Conservation (phyloP, 2,113 vertebrate species). For the Festucalex cinctus region DNA sequence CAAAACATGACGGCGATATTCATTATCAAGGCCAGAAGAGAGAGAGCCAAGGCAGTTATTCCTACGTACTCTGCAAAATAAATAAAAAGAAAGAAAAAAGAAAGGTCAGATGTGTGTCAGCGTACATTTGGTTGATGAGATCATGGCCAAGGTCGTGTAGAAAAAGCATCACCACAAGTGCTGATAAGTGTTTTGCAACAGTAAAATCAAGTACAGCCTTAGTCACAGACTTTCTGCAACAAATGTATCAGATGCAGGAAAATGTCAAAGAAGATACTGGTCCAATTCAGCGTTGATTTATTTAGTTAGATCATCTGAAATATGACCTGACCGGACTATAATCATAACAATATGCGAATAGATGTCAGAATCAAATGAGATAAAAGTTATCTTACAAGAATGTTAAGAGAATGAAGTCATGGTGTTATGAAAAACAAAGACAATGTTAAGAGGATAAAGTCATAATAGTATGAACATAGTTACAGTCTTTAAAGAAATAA, state of each 20-base stretch:
- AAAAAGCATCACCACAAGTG: neutral
- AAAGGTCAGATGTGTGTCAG: neutral
- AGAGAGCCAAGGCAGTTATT: slow-evolving; percentile 26
- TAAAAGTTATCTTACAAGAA: neutral
- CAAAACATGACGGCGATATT: slow-evolving; percentile 13
- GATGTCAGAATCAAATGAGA: neutral
- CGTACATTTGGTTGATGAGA: neutral
- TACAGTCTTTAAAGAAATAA: neutral
- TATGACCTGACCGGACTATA: neutral
- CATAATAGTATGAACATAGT: neutral
- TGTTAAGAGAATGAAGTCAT: neutral
- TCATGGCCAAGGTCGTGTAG: neutral
- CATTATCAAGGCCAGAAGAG: slow-evolving; percentile 31
- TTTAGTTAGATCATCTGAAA: neutral
- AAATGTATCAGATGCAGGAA: neutral
- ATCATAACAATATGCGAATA: neutral
- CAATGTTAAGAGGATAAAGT: neutral
- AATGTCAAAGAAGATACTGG: too few relatives aligned
- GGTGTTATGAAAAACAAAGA: too few relatives aligned
- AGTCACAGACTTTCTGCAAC: neutral
- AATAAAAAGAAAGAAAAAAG: slow-evolving; percentile 4
- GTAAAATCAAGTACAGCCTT: neutral
- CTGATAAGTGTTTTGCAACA: neutral
- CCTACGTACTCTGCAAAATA: slow-evolving; percentile 31
- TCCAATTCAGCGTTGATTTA: neutral